Evolutionary conservation across 92 coral and sea anemone genomes (phyloP), one percentile per base, ranked within the genome.

Genomic region (Porites rus): DNA sequence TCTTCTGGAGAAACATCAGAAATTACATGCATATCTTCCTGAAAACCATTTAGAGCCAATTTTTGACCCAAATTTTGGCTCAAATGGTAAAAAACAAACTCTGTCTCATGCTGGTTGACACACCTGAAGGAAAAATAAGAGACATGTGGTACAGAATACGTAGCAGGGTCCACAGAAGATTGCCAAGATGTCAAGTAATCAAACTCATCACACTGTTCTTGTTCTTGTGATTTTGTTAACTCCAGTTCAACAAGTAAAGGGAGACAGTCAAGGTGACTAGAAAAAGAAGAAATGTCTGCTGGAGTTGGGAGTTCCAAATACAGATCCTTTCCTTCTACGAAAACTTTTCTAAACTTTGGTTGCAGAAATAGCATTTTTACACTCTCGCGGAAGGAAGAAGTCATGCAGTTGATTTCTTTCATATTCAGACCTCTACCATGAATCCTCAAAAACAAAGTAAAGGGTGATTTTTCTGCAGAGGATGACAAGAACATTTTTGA

Each of bases 291-390:
- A 1, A 38, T 51, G 24, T 31, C 25, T 7, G n/a, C 2, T 38
- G 77, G 24, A 11, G 16, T 1, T 8, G 73, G n/a, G 46, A 83
- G 72, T 14, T 83, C 72, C 72, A 83, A 6, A 16, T 46, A 64
- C 6, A 83, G 64, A 20, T 72, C 78, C 17, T 20, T 17, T 8
- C 8, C 68, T 17, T 43, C 79, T 43, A 0, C 0, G 9, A 8
- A 83, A 8, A 0, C 18, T n/a, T 83, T 83, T 63, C 78, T 11
- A 18, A 83, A 72, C 54, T 72, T 73, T 22, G 79, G 73, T 22
- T 83, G 87, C 79, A 83, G 16, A 62, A 72, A 62, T 28, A 83
- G 87, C 0, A 25, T 62, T 16, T 74, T 52, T 2, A 83, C 64
- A 46, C 87, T 83, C 12, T 83, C 87, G 5, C 43, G 87, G 18